phyloP scores from a whole-genome alignment of 2,888 invertebrate species.

The Habrosyne pyritoides region DNA sequence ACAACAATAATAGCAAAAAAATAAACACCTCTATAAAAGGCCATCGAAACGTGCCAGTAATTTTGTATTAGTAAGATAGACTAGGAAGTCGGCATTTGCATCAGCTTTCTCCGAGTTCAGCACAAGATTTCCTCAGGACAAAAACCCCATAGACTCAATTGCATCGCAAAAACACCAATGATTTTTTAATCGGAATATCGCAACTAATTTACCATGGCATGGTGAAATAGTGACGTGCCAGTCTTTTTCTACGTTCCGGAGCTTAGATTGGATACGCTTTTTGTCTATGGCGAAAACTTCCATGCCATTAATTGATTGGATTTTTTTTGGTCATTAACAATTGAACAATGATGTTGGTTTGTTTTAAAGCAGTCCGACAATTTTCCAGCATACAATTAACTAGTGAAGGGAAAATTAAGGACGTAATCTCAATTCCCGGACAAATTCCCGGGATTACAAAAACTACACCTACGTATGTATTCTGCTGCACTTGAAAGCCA shows the following conservation, averaged over 20 bases:
- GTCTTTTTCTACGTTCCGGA: not conserved
- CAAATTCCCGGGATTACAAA: not conserved
- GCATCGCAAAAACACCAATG: not conserved
- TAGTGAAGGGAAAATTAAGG: not conserved
- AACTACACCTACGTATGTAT: too few species aligned
- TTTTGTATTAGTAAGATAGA: too few species aligned
- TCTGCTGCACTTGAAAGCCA: too few species aligned
- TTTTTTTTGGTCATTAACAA: too few species aligned
- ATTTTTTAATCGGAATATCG: not conserved
- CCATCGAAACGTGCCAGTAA: too few species aligned
- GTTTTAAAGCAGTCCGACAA: not conserved
- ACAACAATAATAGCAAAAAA: too few species aligned
- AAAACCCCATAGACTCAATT: too few species aligned
- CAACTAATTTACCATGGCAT: not conserved
- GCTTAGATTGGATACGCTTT: not conserved
- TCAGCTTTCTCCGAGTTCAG: too few species aligned
- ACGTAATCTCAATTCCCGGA: not conserved
- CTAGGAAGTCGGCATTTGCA: too few species aligned
- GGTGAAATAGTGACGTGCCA: conserved; percentile 5
- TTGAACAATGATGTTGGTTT: not conserved
- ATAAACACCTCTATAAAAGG: too few species aligned
- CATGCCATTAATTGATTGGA: not conserved
- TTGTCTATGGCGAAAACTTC: not conserved
- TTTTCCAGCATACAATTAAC: not conserved
- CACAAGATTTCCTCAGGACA: not conserved